These are phyloP conservation scores for Tenthredo mesomela DNA, from an alignment of 2,888 invertebrate species.

Conservation along the genomic window DNA sequence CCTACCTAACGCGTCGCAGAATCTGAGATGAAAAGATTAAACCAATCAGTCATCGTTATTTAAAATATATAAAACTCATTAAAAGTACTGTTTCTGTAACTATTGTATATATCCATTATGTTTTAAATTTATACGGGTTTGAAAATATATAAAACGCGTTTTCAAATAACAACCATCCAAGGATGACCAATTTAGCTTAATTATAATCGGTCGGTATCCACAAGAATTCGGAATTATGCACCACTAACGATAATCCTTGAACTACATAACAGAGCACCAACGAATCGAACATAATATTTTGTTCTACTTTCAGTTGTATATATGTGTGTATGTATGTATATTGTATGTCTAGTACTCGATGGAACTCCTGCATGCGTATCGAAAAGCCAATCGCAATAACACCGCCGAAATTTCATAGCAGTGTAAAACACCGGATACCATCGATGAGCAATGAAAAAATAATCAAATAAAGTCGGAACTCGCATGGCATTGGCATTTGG, in stretches of 20 bases:
- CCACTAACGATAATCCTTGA: not conserved
- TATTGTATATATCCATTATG: not conserved
- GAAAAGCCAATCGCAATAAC: not conserved
- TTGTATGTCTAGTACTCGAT: not conserved
- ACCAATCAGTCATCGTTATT: conserved; percentile 9
- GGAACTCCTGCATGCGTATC: not conserved
- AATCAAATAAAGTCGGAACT: not conserved
- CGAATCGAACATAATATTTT: not conserved
- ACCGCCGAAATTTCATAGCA: not conserved
- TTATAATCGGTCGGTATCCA: not conserved
- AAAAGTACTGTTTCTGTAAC: not conserved
- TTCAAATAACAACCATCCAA: not conserved
- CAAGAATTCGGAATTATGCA: not conserved
- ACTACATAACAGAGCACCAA: not conserved
- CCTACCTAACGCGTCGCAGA: not conserved
- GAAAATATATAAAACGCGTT: not conserved
- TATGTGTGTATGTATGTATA: too few species aligned
- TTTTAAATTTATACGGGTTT: not conserved
- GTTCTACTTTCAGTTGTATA: not conserved
- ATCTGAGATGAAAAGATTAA: not conserved
- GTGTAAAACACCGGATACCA: not conserved
- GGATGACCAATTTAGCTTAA: not conserved
- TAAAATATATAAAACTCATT: not conserved
- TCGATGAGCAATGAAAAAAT: conserved; percentile 13
- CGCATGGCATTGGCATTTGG: not conserved